These are phyloP conservation scores for Corynorhinus townsendii DNA, from an alignment of 2,113 vertebrate genomes.

Conservation along the genomic window DNA sequence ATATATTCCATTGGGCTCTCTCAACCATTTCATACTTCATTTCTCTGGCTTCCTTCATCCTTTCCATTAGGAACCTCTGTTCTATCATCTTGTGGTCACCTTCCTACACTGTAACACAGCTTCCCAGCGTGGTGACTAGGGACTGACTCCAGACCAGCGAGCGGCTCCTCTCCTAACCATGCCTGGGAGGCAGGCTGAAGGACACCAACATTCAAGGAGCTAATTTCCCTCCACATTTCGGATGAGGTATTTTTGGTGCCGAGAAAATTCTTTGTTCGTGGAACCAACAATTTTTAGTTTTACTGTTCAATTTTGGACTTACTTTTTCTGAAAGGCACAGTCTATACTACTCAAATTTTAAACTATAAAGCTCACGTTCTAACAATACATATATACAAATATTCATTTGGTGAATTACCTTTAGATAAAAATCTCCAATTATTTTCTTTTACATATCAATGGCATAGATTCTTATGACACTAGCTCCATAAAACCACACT, in stretches of 20 bases:
- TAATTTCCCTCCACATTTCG: background rate
- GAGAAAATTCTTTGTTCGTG: background rate
- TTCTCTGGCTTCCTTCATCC: conserved; percentile 13
- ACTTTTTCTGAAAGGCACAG: background rate
- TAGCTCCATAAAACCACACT: conserved; percentile 9
- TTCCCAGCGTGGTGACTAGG: background rate
- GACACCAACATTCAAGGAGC: background rate
- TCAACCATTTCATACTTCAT: background rate
- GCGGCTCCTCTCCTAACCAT: background rate
- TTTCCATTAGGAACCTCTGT: conserved; percentile 4
- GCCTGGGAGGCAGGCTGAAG: background rate
- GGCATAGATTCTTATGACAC: background rate
- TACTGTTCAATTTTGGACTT: conserved; percentile 1
- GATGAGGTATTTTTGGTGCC: background rate
- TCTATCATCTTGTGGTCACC: conserved; percentile 1
- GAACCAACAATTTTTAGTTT: conserved; percentile 8
- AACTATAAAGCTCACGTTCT: background rate
- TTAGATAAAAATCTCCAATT: conserved; percentile 26
- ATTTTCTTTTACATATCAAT: background rate
- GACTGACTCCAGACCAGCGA: background rate
- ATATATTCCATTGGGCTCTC: background rate
- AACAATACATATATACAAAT: background rate
- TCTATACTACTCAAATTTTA: background rate
- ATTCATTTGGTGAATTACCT: background rate
- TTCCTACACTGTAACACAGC: background rate